phyloP scores from a whole-genome alignment of 2,888 invertebrate species.

The Epicampocera succincta region DNA sequence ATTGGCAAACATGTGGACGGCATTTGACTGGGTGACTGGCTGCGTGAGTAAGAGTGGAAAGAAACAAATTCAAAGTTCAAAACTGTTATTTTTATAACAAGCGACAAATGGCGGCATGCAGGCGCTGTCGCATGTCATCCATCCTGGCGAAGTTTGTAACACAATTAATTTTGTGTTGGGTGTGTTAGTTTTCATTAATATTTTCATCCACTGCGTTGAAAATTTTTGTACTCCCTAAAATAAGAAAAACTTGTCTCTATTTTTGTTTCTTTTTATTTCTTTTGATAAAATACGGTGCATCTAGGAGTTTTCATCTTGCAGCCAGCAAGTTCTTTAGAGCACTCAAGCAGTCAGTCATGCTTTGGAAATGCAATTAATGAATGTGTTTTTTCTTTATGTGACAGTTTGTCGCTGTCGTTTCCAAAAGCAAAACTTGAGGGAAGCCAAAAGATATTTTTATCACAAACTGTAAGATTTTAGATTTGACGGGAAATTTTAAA shows the following conservation, averaged over 20 bases:
- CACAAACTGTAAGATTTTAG: too few species aligned
- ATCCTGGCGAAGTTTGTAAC: slow-evolving; percentile 46
- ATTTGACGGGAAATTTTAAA: too few species aligned
- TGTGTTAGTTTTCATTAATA: neutral
- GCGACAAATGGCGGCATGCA: slow-evolving; percentile 56
- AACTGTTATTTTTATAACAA: slow-evolving; percentile 50
- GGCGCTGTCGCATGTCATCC: slow-evolving; percentile 59
- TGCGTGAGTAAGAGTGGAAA: slow-evolving; percentile 7
- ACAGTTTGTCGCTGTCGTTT: neutral
- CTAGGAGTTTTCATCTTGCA: neutral
- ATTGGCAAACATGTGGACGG: slow-evolving; percentile 47
- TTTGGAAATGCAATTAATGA: slow-evolving; percentile 42
- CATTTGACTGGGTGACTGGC: neutral
- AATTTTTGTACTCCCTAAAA: slow-evolving; percentile 16
- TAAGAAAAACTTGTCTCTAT: neutral
- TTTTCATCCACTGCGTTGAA: slow-evolving; percentile 6
- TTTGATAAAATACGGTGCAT: neutral
- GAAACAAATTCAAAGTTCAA: slow-evolving; percentile 44
- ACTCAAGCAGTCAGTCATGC: slow-evolving; percentile 31
- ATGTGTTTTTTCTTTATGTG: slow-evolving; percentile 2
- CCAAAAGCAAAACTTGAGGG: too few species aligned
- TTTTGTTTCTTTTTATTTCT: neutral
- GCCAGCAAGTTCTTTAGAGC: slow-evolving; percentile 10
- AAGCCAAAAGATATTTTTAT: too few species aligned
- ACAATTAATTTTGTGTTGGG: slow-evolving; percentile 57